Evolutionary conservation across 1,140 invertebrate genomes (phyloP).

Genomic region (Mizuhopecten yessoensis): DNA sequence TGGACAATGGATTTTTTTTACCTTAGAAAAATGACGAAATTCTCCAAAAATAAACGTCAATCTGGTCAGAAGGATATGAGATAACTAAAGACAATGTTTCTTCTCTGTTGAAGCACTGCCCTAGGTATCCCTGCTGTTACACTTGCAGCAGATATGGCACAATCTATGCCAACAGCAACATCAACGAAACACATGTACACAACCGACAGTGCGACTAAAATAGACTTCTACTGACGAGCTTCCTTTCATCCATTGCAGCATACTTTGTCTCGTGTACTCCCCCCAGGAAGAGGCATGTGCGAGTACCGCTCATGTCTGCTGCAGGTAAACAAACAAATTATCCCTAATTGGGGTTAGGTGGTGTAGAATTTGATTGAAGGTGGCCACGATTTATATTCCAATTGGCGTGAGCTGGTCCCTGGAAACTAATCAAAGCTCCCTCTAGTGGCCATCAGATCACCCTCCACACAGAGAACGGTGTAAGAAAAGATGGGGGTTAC

Average conservation of each 20-base stretch:
- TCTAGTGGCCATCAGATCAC: neutral
- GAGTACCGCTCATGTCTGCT: neutral
- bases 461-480: neutral
- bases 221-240: neutral
- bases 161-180: neutral
- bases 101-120: neutral
- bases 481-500: neutral
- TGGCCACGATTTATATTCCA: constrained; percentile 1
- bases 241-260: neutral
- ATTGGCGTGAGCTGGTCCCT: neutral
- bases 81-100: too few relatives aligned
- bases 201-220: neutral
- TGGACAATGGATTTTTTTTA: neutral
- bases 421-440: constrained; percentile 16
- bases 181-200: constrained; percentile 1
- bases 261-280: neutral
- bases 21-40: neutral
- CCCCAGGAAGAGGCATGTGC: neutral
- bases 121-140: neutral
- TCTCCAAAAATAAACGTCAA: too few relatives aligned
- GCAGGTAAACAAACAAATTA: constrained; percentile 34
- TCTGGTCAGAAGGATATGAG: too few relatives aligned
- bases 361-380: constrained; percentile 28
- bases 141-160: neutral
- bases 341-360: constrained; percentile 21